Conservation (phyloP, 2,888 invertebrate genomes). For the Microplitis deprimator region DNA sequence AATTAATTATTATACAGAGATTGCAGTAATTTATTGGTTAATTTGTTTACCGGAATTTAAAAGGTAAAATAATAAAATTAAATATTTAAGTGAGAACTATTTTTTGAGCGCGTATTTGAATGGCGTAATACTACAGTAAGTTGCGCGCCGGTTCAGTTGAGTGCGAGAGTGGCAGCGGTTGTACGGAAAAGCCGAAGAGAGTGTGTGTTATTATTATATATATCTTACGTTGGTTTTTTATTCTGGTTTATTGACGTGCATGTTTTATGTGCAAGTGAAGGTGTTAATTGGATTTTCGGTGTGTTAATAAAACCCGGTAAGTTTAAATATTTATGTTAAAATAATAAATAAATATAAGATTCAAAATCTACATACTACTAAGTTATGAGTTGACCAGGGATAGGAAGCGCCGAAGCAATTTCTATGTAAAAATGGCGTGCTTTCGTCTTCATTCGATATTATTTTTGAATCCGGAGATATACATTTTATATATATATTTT, state of each 20-base stretch:
- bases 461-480: background rate
- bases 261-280: conserved; percentile 63
- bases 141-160: conserved; percentile 68
- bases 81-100: conserved; percentile 55
- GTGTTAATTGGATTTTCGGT: conserved; percentile 59
- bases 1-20: background rate
- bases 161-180: conserved; percentile 32
- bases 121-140: conserved; percentile 60
- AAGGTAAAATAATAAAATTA: background rate
- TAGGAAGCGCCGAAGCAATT: conserved; percentile 29
- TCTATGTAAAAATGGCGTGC: conserved; percentile 17
- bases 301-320: conserved; percentile 63
- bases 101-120: conserved; percentile 59
- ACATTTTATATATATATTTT: background rate
- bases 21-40: background rate
- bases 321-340: conserved; percentile 45
- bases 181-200: conserved; percentile 25
- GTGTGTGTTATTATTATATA: conserved; percentile 53
- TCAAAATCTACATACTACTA: background rate
- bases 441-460: conserved; percentile 6
- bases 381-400: background rate
- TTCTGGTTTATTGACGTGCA: conserved; percentile 49
- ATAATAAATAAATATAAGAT: background rate
- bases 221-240: conserved; percentile 52
- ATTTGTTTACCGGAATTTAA: background rate